Conservation (phyloP, 2,797 vertebrate species). For the Lerista edwardsae region DNA sequence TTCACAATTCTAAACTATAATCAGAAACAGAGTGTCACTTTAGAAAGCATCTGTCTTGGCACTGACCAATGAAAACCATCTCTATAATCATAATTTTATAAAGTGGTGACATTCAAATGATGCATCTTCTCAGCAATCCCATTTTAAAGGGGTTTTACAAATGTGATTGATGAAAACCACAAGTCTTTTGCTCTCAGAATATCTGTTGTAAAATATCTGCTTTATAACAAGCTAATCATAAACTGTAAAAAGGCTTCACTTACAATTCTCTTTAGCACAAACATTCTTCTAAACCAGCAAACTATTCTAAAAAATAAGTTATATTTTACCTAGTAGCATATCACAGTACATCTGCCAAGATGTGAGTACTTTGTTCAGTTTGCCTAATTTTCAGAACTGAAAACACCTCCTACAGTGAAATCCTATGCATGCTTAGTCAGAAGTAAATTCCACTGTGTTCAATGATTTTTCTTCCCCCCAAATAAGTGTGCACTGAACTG, state of each 20-base stretch:
- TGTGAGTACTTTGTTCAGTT: not conserved
- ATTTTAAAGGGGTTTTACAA: slow-evolving; percentile 16
- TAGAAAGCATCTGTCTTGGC: slow-evolving; percentile 36
- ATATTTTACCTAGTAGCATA: not conserved
- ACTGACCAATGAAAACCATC: slow-evolving; percentile 13
- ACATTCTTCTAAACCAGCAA: slow-evolving; percentile 18
- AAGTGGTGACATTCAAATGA: slow-evolving; percentile 32
- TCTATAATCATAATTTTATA: slow-evolving; percentile 10
- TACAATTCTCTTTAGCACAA: not conserved
- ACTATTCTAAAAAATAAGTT: not conserved
- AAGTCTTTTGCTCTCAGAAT: slow-evolving; percentile 6
- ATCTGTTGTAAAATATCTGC: slow-evolving; percentile 11
- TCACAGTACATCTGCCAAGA: slow-evolving; percentile 24
- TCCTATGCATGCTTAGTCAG: too few species aligned
- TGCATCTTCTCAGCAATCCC: not conserved
- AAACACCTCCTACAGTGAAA: not conserved
- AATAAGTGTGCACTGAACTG: too few species aligned
- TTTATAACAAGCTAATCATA: slow-evolving; percentile 15
- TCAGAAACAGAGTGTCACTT: not conserved
- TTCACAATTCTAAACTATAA: not conserved
- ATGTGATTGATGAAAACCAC: not conserved
- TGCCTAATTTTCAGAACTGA: slow-evolving; percentile 19
- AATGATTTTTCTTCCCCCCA: too few species aligned
- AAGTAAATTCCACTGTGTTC: too few species aligned
- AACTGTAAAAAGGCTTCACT: slow-evolving; percentile 16